Base-by-base conservation (phyloP, 2,888 invertebrate species). In the Tachina fera region DNA sequence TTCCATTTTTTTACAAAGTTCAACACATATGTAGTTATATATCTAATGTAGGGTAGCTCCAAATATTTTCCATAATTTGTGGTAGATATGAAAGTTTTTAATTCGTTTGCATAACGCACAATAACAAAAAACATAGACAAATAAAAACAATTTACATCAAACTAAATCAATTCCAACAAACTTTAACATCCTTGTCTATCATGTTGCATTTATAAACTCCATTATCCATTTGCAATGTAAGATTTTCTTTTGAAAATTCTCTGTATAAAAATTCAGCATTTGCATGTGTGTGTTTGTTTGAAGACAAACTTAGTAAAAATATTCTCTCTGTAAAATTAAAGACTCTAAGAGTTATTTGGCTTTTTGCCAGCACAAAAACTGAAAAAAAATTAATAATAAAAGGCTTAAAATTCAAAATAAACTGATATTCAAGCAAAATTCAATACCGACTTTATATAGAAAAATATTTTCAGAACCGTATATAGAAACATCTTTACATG, bases 371-470 rank as follows among this genome's bases (percentile, higher is more conserved):
- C 45, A 13, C n/a, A 14, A n/a, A 49, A 63, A 14, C n/a, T 43
- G 49, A 13, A 41, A 67, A 58, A 51, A 51, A 31, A 31, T 31
- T 31, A 31, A 58, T 13, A 56, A 56, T 47, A 45, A 70, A 70
- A 61, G 68, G 81, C 75, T 76, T 82, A 81, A 81, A 80, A 80
- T n/a, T 60, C 56, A 58, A 74, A 60, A 74, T 67, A 60, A 67
- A 75, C 75, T 81, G 61, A 56, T 61, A 60, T 63, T 63, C 75
- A 70, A 49, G 51, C 45, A 56, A 82, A 75, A 70, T 56, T 56
- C 53, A 63, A 61, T 82, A 14, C 61, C 56, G 22, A 76, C 47
- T 56, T 56, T 10, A 63, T 10, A 22, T n/a, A 47, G 9, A 61
- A 56, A 63, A 70, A 51, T 51, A 8, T 61, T 31, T 39, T 14